These are phyloP conservation scores for Resseliella maxima DNA, from an alignment of 2,888 invertebrate genomes.

Conservation along the genomic window DNA sequence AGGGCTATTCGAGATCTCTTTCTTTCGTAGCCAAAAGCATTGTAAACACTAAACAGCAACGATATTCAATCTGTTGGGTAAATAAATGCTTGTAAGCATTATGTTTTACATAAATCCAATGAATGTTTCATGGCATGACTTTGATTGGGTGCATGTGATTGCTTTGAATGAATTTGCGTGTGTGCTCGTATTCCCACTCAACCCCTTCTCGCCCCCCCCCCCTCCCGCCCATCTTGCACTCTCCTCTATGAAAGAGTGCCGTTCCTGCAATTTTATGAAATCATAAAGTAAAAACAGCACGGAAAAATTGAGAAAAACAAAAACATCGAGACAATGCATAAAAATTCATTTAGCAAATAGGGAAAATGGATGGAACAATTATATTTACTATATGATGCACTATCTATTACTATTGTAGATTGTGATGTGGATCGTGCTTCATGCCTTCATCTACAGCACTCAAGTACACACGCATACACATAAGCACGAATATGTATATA, in stretches of 20 bases:
- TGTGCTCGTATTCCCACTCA: too few species aligned
- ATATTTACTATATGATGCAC: slow-evolving; percentile 45
- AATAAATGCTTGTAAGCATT: slow-evolving; percentile 40
- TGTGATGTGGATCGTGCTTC: not conserved
- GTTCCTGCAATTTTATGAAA: slow-evolving; percentile 47
- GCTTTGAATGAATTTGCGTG: slow-evolving; percentile 51
- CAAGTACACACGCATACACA: not conserved
- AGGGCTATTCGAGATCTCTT: not conserved
- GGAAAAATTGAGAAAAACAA: slow-evolving; percentile 53
- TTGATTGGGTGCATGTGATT: slow-evolving; percentile 55
- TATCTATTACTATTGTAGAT: slow-evolving; percentile 39
- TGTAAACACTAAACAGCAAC: slow-evolving; percentile 17
- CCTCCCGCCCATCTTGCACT: too few species aligned
- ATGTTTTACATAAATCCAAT: slow-evolving; percentile 50
- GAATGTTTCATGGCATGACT: slow-evolving; percentile 38
- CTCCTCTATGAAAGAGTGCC: not conserved
- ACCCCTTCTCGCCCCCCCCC: too few species aligned
- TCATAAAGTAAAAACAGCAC: slow-evolving; percentile 46
- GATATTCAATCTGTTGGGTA: slow-evolving; percentile 51
- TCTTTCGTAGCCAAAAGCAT: slow-evolving; percentile 30
- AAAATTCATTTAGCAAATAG: slow-evolving; percentile 55
- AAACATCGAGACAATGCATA: slow-evolving; percentile 54
- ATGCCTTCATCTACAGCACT: not conserved
- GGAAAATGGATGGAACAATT: slow-evolving; percentile 53
- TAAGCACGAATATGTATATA: too few species aligned